Base-by-base conservation (phyloP, 2,113 vertebrate species). In the Oriolus oriolus region DNA sequence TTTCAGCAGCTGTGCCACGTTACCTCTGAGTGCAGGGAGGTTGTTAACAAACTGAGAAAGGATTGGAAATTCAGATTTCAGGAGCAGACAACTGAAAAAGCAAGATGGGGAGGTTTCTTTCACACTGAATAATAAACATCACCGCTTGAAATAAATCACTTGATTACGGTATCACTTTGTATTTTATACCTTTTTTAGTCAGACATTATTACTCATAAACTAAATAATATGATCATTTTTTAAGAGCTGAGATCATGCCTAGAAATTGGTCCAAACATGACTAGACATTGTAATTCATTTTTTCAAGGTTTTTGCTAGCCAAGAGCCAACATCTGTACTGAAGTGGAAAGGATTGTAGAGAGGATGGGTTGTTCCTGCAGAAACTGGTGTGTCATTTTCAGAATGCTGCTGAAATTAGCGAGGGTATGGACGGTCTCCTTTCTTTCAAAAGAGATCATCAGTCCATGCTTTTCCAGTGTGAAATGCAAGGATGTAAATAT, bases 121-220 rank as follows among this genome's bases (percentile, higher is more conserved):
- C 53, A 50, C 22, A 4, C 30, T 63, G 47, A 87, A 77, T 85
- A 70, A 78, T 39, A 80, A 96, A 26, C 42, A 90, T n/a, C 45
- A 14, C 17, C 4, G 1, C 63, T 44, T 82, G 66, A 89, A 92
- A 83, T n/a, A 89, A 77, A 94, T 92, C 60, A 84, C 75, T 93
- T 81, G 20, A 44, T 93, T 77, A 14, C 37, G 37, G 50, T 10
- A 90, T 76, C 49, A 33, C 44, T 39, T 59, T 74, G 61, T 89
- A 31, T 86, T 76, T 87, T 73, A n/a, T 59, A 71, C 66, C 33
- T 45, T 54, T 84, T 86, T 54, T 33, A 80, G 89, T 78, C 81
- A 84, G 93, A 96, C 70, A 33, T 90, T 76, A 69, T 89, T 90
- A 91, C 70, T 87, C 88, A 96, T 87, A 87, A 89, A 83, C 60